phyloP scores from a whole-genome alignment of 1,140 invertebrate genomes.

The Leptinotarsa lineolata region DNA sequence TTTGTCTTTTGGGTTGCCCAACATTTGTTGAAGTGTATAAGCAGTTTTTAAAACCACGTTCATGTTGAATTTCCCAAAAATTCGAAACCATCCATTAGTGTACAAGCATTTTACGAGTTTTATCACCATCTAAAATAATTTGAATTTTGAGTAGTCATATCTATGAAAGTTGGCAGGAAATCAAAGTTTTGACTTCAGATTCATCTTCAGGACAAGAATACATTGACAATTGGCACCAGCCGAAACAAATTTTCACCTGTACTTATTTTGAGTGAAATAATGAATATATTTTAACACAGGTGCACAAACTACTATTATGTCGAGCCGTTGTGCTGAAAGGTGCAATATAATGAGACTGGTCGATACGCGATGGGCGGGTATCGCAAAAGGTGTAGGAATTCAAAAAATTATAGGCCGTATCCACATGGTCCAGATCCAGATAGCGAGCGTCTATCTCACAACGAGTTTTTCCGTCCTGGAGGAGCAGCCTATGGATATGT shows the following conservation, averaged over 20 bases:
- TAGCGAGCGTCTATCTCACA: conserved; percentile 89
- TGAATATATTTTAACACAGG: conserved; percentile 58
- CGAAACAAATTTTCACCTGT: background rate
- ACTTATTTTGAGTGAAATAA: background rate
- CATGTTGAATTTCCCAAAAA: too few relatives aligned
- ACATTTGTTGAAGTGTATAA: too few relatives aligned
- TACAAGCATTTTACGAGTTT: too few relatives aligned
- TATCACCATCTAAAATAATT: too few relatives aligned
- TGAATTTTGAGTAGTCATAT: too few relatives aligned
- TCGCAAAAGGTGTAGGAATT: conserved; percentile 95
- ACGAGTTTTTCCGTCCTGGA: conserved; percentile 98
- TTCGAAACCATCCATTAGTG: too few relatives aligned
- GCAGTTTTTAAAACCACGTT: too few relatives aligned
- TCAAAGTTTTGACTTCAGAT: too few relatives aligned
- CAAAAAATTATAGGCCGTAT: conserved; percentile 95
- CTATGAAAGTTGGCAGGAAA: too few relatives aligned
- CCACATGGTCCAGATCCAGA: conserved; percentile 96
- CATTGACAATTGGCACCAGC: too few relatives aligned
- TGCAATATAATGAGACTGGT: conserved; percentile 96
- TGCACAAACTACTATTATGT: conserved; percentile 95
- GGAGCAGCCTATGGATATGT: conserved; percentile 98
- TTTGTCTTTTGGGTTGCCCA: too few relatives aligned
- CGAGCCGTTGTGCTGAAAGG: conserved; percentile 85
- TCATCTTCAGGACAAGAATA: too few relatives aligned
- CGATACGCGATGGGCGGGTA: conserved; percentile 91